These are phyloP conservation scores for Drosophila saltans DNA, from an alignment of 1,140 invertebrate species.

Conservation along the genomic window DNA sequence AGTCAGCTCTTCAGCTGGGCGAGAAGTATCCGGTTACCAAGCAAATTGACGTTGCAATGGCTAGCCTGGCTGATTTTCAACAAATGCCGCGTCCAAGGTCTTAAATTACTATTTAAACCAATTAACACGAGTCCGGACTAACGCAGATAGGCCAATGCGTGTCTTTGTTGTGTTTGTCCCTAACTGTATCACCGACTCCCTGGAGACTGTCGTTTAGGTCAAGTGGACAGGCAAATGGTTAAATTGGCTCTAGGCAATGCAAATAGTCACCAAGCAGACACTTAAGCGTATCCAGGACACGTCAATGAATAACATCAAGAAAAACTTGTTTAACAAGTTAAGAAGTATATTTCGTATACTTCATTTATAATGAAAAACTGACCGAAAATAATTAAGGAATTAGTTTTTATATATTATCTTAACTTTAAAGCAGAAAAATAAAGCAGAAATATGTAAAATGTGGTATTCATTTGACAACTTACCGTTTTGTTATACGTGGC, in stretches of 20 bases:
- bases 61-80: constrained; percentile 47
- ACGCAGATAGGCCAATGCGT: constrained; percentile 20
- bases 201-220: constrained; percentile 38
- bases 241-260: constrained; percentile 46
- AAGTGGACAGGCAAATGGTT: constrained; percentile 38
- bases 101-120: constrained; percentile 77
- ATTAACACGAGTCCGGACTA: constrained; percentile 59
- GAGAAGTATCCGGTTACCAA: constrained; percentile 62
- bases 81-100: constrained; percentile 38
- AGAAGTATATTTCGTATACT: background rate
- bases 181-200: constrained; percentile 30
- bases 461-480: constrained; percentile 62
- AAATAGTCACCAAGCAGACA: constrained; percentile 58
- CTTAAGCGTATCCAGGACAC: constrained; percentile 51
- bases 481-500: constrained; percentile 90
- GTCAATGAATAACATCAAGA: constrained; percentile 2
- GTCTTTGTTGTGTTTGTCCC: constrained; percentile 38
- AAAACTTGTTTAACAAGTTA: background rate
- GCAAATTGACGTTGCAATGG: constrained; percentile 66
- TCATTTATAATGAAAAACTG: too few relatives aligned
- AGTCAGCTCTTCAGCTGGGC: constrained; percentile 1
- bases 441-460: too few relatives aligned
- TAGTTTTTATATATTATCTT: too few relatives aligned
- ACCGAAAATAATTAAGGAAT: too few relatives aligned
- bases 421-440: too few relatives aligned